Evolutionary conservation across 2,797 vertebrate species (phyloP), one percentile per base, ranked within the genome.

Genomic region (Parotocinclus haroldoi): DNA sequence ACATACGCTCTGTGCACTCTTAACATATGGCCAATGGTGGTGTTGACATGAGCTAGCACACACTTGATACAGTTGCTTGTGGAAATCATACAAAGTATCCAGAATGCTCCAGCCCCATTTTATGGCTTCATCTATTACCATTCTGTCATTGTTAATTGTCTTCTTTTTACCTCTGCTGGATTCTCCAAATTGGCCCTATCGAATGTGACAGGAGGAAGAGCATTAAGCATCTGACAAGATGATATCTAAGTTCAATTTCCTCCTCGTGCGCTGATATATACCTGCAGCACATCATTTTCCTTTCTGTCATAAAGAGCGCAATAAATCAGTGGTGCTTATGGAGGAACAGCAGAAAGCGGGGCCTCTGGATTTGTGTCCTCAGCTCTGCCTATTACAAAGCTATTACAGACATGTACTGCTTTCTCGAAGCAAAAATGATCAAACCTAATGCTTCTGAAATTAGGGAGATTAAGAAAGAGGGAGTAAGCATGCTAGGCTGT

Each of bases 211-310:
- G 95, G 95, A 96, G 95, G 96, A 98, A 98, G 96, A 98, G 95
- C 97, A 98, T 99, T 99, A 99, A 98, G 94, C 96, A 96, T 98
- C 97, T 99, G 97, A 99, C 97, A 99, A 99, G 96, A 99, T 98
- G 97, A 99, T 99, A 99, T 99, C 97, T 98, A 98, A 98, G 97
- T 98, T 99, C 97, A 99, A 99, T 99, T 99, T 99, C 96, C 96
- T 97, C 92, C 95, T 95, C 95, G 95, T 97, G 94, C 96, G 94
- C 96, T 99, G 97, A 99, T 99, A 98, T 99, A 99, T 99, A 98
- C 96, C 96, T 98, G 95, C 94, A 93, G 95, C 95, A 96, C 93
- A 99, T 99, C 96, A 99, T 99, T 99, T 99, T 99, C 97, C 94
- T 98, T 96, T 98, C 96, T 98, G 96, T 99, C 97, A 99, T 99